A percentile compares a stretch with the other conserved stretches of the same genome.
phyloP scores from a whole-genome alignment of 2,888 invertebrate genomes.

The Pammene aurita region DNA sequence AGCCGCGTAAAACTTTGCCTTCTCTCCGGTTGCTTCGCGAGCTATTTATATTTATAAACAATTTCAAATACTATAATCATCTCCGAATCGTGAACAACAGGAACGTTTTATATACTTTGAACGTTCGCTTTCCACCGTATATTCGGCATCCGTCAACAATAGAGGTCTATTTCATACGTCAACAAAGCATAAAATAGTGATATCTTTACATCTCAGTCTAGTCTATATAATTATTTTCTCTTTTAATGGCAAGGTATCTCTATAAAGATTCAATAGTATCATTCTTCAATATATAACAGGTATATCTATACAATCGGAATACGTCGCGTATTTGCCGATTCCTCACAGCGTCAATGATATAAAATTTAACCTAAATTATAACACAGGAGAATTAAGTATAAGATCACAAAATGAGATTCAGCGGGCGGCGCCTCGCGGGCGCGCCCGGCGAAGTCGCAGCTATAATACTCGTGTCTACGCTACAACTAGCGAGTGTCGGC shows the following conservation, averaged over 20 bases:
- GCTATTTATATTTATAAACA: conserved; percentile 69
- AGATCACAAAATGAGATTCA: conserved; percentile 84
- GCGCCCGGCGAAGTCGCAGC: conserved; percentile 80
- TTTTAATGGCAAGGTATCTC: conserved; percentile 82
- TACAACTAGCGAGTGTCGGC: conserved; percentile 76
- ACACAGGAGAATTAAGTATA: conserved; percentile 84
- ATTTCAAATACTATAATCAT: conserved; percentile 66
- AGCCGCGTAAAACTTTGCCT: conserved; percentile 38
- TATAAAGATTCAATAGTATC: conserved; percentile 82
- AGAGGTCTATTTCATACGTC: conserved; percentile 78
- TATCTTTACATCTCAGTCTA: conserved; percentile 83
- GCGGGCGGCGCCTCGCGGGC: conserved; percentile 72
- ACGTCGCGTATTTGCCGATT: conserved; percentile 76
- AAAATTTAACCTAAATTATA: conserved; percentile 84
- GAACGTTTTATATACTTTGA: conserved; percentile 69
- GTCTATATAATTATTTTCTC: conserved; percentile 81
- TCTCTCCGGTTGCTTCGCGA: conserved; percentile 52
- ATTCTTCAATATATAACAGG: conserved; percentile 80
- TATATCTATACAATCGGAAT: conserved; percentile 79
- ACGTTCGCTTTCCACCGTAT: conserved; percentile 64
- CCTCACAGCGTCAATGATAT: conserved; percentile 83
- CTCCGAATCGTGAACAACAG: conserved; percentile 67
- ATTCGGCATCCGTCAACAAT: conserved; percentile 72
- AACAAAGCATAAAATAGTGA: conserved; percentile 84
- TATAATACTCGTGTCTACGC: conserved; percentile 79